These are phyloP conservation scores for Nannoperca obscura DNA, from an alignment of 2,797 vertebrate species.

Conservation along the genomic window DNA sequence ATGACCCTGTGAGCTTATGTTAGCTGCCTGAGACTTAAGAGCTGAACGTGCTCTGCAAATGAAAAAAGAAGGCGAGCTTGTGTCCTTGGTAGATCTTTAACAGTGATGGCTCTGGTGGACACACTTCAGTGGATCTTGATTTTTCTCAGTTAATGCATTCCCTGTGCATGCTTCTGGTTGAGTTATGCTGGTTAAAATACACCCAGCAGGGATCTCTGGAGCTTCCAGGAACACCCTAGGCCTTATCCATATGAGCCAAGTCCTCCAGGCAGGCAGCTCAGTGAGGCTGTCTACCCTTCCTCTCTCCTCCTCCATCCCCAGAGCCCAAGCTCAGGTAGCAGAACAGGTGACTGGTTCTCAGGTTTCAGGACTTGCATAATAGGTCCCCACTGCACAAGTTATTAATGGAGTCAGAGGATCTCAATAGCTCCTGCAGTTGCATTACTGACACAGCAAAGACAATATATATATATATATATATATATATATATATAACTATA, in stretches of 20 bases:
- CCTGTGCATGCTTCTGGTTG: slow-evolving; percentile 22
- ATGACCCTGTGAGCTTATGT: slow-evolving; percentile 44
- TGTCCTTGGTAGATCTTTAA: slow-evolving; percentile 48
- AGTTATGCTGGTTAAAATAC: slow-evolving; percentile 35
- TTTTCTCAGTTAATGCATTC: slow-evolving; percentile 44
- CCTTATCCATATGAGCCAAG: slow-evolving; percentile 33
- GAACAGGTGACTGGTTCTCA: slow-evolving; percentile 80
- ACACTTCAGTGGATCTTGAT: slow-evolving; percentile 42
- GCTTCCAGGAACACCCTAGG: slow-evolving; percentile 34
- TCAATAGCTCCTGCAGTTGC: slow-evolving; percentile 34
- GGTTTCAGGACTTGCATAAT: slow-evolving; percentile 77
- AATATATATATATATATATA: slow-evolving; percentile 8
- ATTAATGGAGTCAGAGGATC: slow-evolving; percentile 75
- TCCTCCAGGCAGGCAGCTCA: slow-evolving; percentile 44
- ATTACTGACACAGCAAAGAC: slow-evolving; percentile 46
- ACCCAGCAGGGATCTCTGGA: slow-evolving; percentile 29
- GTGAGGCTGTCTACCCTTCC: slow-evolving; percentile 31
- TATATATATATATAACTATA: slow-evolving; percentile 49
- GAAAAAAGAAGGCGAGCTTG: slow-evolving; percentile 12
- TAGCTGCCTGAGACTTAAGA: slow-evolving; percentile 9
- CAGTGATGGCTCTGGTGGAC: slow-evolving; percentile 18
- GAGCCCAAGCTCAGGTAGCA: slow-evolving; percentile 75
- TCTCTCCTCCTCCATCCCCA: slow-evolving; percentile 45
- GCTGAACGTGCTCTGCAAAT: slow-evolving; percentile 26
- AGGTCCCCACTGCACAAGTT: slow-evolving; percentile 64